A percentile compares a stretch with the other conserved stretches of the same genome.
Evolutionary conservation across 1,140 invertebrate genomes (phyloP).

Genomic region (Trichonephila inaurata): DNA sequence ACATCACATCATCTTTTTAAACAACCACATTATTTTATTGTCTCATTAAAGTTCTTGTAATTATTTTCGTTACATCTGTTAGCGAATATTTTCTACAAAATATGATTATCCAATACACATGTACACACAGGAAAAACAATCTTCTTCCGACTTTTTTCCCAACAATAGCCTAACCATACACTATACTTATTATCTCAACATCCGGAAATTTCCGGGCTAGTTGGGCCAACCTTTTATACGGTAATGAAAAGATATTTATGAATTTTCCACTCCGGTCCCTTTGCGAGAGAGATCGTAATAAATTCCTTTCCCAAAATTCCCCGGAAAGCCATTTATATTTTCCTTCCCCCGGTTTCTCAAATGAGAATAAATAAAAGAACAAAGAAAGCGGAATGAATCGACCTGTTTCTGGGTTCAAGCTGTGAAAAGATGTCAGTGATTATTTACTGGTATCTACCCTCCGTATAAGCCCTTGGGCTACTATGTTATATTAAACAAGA

Average conservation of each 20-base stretch:
- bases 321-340: neutral
- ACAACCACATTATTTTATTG: too few relatives aligned
- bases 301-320: neutral
- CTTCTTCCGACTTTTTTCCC: too few relatives aligned
- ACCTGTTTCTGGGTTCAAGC: neutral
- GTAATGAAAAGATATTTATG: neutral
- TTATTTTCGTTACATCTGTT: too few relatives aligned
- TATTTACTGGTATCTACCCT: constrained; percentile 12
- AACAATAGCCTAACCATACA: too few relatives aligned
- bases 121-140: too few relatives aligned
- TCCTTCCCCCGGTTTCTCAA: neutral
- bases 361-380: neutral
- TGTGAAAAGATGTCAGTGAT: neutral
- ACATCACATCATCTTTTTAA: too few relatives aligned
- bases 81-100: too few relatives aligned
- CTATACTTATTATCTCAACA: too few relatives aligned
- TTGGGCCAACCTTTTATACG: neutral
- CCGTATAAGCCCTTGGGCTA: neutral
- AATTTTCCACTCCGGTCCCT: neutral
- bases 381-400: neutral
- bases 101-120: too few relatives aligned
- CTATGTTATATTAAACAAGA: neutral
- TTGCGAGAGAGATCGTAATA: too few relatives aligned
- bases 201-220: neutral
- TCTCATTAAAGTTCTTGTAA: too few relatives aligned